phyloP scores from a whole-genome alignment of 2,797 vertebrate species.

The Smutsia gigantea region DNA sequence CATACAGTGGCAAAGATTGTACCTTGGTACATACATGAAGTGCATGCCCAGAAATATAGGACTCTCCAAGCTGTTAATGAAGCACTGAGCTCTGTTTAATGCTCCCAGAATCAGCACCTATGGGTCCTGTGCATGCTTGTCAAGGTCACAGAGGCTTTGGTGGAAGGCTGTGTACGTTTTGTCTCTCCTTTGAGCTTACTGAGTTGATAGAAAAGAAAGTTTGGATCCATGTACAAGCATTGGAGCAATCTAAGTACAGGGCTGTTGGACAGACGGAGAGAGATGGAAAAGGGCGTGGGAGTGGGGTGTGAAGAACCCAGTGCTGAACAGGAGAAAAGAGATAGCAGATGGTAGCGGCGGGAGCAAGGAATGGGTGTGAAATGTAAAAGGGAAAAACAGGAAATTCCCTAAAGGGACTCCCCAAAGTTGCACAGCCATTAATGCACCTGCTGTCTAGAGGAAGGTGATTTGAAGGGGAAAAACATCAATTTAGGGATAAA shows the following conservation, averaged over 20 bases:
- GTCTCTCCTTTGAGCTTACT: conserved; percentile 83
- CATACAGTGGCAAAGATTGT: conserved; percentile 79
- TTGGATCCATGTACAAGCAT: conserved; percentile 83
- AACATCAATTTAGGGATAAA: conserved; percentile 50
- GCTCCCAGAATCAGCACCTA: conserved; percentile 66
- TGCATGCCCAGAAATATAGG: conserved; percentile 81
- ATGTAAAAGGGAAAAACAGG: conserved; percentile 90
- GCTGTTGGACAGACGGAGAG: conserved; percentile 89
- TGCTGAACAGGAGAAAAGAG: conserved; percentile 88
- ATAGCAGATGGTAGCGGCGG: conserved; percentile 88
- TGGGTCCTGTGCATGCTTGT: conserved; percentile 74
- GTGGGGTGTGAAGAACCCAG: conserved; percentile 90
- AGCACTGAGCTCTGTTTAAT: conserved; percentile 78
- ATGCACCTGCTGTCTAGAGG: conserved; percentile 81
- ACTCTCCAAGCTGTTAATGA: conserved; percentile 80
- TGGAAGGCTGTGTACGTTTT: conserved; percentile 69
- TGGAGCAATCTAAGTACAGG: conserved; percentile 87
- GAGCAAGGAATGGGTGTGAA: conserved; percentile 90
- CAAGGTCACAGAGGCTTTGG: conserved; percentile 77
- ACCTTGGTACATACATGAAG: conserved; percentile 83
- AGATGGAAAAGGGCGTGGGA: conserved; percentile 89
- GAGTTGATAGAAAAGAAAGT: conserved; percentile 71
- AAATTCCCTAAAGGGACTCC: conserved; percentile 91
- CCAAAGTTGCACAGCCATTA: conserved; percentile 88
- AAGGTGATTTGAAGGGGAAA: conserved; percentile 77